These are phyloP conservation scores for Nymphalis c-album DNA, from an alignment of 2,888 invertebrate genomes.

Conservation along the genomic window DNA sequence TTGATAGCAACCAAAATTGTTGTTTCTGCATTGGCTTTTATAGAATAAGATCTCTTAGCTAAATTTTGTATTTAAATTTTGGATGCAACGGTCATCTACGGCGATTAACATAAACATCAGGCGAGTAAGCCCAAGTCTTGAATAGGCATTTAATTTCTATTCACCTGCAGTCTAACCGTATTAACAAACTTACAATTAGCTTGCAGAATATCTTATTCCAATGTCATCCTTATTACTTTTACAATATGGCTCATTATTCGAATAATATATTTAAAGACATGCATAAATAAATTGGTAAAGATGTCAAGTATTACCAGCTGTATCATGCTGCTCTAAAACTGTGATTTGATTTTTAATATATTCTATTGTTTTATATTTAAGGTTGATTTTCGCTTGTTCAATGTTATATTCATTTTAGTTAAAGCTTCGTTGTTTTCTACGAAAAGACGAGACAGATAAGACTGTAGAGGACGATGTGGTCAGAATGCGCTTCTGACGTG, in stretches of 20 bases:
- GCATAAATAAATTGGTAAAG: constrained; percentile 19
- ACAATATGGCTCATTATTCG: constrained; percentile 9
- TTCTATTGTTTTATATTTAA: neutral
- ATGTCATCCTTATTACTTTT: constrained; percentile 3
- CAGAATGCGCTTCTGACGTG: constrained; percentile 37
- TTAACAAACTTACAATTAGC: constrained; percentile 23
- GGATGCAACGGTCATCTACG: constrained; percentile 32
- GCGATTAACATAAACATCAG: constrained; percentile 60
- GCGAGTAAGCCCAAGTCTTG: constrained; percentile 52
- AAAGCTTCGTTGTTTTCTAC: constrained; percentile 13
- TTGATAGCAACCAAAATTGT: neutral
- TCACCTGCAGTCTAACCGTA: constrained; percentile 45
- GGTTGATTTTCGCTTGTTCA: constrained; percentile 5
- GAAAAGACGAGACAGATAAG: constrained; percentile 40
- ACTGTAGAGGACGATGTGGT: constrained; percentile 37
- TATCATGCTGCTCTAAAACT: constrained; percentile 3
- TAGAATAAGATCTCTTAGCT: neutral
- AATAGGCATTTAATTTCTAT: constrained; percentile 65
- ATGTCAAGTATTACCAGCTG: constrained; percentile 17
- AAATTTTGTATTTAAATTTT: constrained; percentile 27
- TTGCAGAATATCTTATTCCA: neutral
- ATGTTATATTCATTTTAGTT: neutral
- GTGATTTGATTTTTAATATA: neutral
- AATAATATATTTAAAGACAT: neutral
- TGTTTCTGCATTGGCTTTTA: neutral